These are phyloP conservation scores for Colletes gigas DNA, from an alignment of 1,140 invertebrate genomes.

Conservation along the genomic window DNA sequence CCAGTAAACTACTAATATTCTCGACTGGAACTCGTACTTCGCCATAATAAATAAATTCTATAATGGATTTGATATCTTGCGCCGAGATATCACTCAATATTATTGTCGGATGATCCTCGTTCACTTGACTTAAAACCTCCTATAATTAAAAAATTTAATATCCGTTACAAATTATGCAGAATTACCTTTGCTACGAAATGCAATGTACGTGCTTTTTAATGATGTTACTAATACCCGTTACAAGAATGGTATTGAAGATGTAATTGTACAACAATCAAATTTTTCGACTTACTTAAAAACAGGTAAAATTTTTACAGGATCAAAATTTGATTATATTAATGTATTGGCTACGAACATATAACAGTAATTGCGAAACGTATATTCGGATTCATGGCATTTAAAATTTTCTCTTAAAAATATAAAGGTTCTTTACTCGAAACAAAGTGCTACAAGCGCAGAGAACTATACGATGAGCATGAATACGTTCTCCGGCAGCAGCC, in stretches of 20 bases:
- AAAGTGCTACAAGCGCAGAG: conserved; percentile 83
- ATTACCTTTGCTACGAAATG: background rate
- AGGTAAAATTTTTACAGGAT: background rate
- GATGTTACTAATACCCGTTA: background rate
- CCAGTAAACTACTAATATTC: conserved; percentile 78
- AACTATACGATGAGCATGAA: conserved; percentile 83
- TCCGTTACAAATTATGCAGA: background rate
- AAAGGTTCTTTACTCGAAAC: conserved; percentile 78
- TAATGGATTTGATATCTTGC: conserved; percentile 80
- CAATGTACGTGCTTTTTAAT: background rate
- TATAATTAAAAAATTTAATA: conserved; percentile 52
- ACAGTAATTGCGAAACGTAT: too few relatives aligned
- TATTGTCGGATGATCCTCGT: conserved; percentile 80
- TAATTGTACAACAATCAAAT: background rate
- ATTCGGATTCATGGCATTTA: background rate
- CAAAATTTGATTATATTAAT: background rate
- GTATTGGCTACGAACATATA: too few relatives aligned
- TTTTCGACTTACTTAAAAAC: background rate
- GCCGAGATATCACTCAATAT: conserved; percentile 81
- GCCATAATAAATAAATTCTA: conserved; percentile 84
- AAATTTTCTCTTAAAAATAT: background rate
- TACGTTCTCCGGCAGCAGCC: conserved; percentile 80
- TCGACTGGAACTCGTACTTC: conserved; percentile 81
- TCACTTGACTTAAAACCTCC: conserved; percentile 78
- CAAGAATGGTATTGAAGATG: background rate